Evolutionary conservation across 2,113 vertebrate genomes (phyloP), one percentile per base, ranked within the genome.

Genomic region (Pseudorasbora parva): DNA sequence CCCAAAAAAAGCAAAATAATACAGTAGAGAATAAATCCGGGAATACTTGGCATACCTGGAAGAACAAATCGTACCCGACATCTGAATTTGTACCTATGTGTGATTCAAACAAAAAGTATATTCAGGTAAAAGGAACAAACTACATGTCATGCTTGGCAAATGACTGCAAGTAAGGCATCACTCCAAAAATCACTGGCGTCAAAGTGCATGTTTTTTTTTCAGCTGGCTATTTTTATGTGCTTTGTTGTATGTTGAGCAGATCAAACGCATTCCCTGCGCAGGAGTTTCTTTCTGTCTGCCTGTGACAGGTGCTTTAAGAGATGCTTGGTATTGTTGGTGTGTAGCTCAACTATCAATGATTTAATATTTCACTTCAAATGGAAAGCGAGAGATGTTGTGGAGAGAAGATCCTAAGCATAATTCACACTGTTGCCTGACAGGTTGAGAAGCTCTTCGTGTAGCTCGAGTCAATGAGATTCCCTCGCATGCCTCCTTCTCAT

Each of bases 271-370:
- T 81, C 71, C 60, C 60, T 81, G 23, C 11, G 73, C 30, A 1
- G 51, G 51, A 82, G 84, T 86, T 89, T 84, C 74, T 90, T 90
- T 87, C 88, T 82, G 87, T 82, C 82, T 62, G 86, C 43, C 83
- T 51, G 84, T 91, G 93, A 92, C 92, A 92, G 91, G 91, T 93
- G 90, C 91, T 93, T 92, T 90, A 92, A 89, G 84, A 90, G 84
- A 89, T 87, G 82, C 89, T 87, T 33, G 81, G 84, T 90, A 90
- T 92, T 93, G 90, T 93, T 92, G 87, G 89, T 88, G 84, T 71
- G 64, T 56, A 81, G 92, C 93, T 92, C 92, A 88, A 90, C 84
- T 51, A 94, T 94, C 91, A 93, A 93, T 94, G 93, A 94, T 94
- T 94, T 89, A 94, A 89, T 88, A 89, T 89, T 47, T 87, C 90